Conservation (phyloP, 2,888 invertebrate species). For the Rotaria magnacalcarata region DNA sequence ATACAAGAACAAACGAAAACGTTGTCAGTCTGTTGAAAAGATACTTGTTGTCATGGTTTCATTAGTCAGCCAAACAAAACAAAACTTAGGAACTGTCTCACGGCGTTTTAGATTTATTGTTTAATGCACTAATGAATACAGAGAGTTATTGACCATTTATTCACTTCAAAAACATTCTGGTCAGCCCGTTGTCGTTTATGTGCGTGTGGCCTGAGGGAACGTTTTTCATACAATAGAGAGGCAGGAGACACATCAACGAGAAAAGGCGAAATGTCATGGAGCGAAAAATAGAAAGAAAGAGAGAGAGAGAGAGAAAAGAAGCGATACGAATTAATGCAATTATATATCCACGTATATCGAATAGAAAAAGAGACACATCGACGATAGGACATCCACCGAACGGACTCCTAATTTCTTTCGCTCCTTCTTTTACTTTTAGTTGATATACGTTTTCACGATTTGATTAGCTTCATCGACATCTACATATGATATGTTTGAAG, state of each 20-base stretch:
- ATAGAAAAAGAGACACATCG: not conserved
- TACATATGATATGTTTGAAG: not conserved
- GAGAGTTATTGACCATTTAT: not conserved
- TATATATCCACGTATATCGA: not conserved
- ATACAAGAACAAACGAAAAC: not conserved
- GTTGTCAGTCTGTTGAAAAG: not conserved
- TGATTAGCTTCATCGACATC: not conserved
- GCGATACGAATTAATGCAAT: slow-evolving; percentile 22
- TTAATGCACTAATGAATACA: not conserved
- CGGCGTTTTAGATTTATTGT: not conserved
- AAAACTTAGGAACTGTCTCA: not conserved
- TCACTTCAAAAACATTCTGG: slow-evolving; percentile 1
- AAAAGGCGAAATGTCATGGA: not conserved
- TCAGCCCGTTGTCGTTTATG: not conserved
- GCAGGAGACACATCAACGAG: not conserved
- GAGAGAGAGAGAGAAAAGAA: not conserved
- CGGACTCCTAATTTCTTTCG: not conserved
- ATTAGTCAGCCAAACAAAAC: not conserved
- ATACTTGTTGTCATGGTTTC: not conserved
- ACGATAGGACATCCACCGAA: not conserved
- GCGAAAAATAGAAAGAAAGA: not conserved
- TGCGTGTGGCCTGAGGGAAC: not conserved
- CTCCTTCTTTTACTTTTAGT: not conserved
- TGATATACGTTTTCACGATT: not conserved
- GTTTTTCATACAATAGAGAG: slow-evolving; percentile 5